Base-by-base conservation (phyloP, 2,888 invertebrate species). In the Epinotia nisella region DNA sequence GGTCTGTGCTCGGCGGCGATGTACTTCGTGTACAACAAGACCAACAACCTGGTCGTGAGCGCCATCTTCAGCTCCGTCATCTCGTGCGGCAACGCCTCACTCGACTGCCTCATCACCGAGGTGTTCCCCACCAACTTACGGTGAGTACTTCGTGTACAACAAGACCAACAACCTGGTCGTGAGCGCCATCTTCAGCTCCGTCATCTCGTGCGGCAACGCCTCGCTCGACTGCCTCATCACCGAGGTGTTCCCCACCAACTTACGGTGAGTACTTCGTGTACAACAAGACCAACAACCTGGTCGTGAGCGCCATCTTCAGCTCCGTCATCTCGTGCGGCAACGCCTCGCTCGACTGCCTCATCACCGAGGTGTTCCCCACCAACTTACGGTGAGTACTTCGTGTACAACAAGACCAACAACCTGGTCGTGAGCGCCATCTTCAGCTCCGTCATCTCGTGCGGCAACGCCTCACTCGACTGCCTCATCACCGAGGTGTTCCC, bases 401-500 rank as follows among this genome's bases (percentile, higher is more conserved):
- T 97, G 73, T 96, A 95, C 90, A 97, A 96, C 92, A 97, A 97
- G 88, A 94, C 95, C 59, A 97, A 97, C 87, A 97, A 97, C 90
- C 94, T 97, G 78, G 94, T 97, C 70, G 97, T 97, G 60, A 96
- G 97, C 82, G 97, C 97, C 72, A 94, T 97, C 82, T 97, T 97
- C 91, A 97, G 97, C 85, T 97, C 97, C 66, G 97, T 97, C 73
- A 97, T 97, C 79, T 97, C 97, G 71, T 97, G 97, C 87, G 97
- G 97, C 76, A 97, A 97, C 90, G 97, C 97, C 68, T 97, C 98
- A 4, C 94, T 98, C 76, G 98, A 98, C 93, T 98, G 98, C 86
- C 95, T 98, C 79, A 97, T 97, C 84, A 98, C 98, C 29, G 98
- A 98, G 94, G 97, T 98, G 75, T 98, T 98, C 88, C 98, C 98